Percentiles rank a stretch among this genome's conserved stretches.
Conservation (phyloP, 2,888 invertebrate species). For the Noctua comes region DNA sequence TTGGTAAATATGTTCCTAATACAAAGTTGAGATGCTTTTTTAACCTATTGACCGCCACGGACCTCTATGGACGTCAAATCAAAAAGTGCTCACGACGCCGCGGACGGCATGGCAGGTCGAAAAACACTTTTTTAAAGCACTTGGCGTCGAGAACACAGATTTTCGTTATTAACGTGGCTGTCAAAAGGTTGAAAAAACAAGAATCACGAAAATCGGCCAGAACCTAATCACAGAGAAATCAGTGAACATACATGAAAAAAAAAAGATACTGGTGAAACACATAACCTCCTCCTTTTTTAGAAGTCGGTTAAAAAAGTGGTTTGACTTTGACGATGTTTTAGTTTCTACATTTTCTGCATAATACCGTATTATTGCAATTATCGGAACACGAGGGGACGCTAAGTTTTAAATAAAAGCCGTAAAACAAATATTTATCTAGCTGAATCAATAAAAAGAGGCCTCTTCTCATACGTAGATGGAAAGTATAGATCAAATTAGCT, state of each 20-base stretch:
- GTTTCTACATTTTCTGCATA: conserved; percentile 31
- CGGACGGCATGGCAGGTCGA: too few species aligned
- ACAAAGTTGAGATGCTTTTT: neutral
- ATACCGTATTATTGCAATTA: conserved; percentile 32
- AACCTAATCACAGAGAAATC: neutral
- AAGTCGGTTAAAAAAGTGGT: neutral
- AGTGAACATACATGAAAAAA: neutral
- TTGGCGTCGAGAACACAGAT: too few species aligned
- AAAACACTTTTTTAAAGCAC: too few species aligned
- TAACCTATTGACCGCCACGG: too few species aligned
- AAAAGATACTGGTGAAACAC: neutral
- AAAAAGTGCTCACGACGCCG: too few species aligned
- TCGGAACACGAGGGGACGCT: conserved; percentile 41
- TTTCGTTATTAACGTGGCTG: too few species aligned
- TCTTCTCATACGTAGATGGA: neutral
- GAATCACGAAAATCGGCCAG: too few species aligned
- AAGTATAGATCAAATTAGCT: neutral
- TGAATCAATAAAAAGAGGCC: neutral
- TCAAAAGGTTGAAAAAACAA: too few species aligned
- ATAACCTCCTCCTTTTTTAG: neutral
- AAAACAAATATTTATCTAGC: conserved; percentile 8
- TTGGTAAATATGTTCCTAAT: neutral
- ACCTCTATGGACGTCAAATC: too few species aligned
- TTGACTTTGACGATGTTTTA: neutral
- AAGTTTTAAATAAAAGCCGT: conserved; percentile 7